Evolutionary conservation across 2,113 vertebrate genomes (phyloP).

Genomic region (Zosterops borbonicus): DNA sequence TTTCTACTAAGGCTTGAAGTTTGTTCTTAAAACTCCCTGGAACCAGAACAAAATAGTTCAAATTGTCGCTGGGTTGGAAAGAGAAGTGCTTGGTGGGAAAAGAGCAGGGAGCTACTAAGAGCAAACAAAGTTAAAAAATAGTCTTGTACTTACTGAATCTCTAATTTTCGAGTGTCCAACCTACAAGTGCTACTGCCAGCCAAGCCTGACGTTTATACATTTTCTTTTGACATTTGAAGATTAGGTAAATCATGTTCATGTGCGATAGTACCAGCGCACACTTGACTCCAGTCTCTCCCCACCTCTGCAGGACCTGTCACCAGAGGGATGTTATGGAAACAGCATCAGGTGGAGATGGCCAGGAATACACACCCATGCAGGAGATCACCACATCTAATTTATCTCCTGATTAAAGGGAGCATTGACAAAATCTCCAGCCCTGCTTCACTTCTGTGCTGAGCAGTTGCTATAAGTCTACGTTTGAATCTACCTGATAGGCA

Average conservation of each 20-base stretch:
- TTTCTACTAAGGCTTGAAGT: neutral
- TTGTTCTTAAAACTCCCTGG: neutral
- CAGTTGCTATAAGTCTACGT: neutral
- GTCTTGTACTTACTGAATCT: neutral
- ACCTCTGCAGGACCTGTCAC: neutral
- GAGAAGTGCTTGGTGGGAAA: neutral
- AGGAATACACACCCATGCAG: neutral
- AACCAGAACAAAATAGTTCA: neutral
- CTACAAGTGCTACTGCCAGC: neutral
- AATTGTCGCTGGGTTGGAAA: neutral
- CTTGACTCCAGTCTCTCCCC: neutral
- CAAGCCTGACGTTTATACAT: neutral
- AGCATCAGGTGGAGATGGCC: neutral
- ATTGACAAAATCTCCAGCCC: neutral
- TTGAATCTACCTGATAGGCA: neutral
- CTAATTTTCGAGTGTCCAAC: neutral
- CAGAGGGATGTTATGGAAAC: neutral
- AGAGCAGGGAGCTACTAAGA: neutral
- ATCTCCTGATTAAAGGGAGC: neutral
- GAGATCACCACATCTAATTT: neutral
- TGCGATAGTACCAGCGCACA: slow-evolving; percentile 1
- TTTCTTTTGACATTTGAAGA: slow-evolving; percentile 41
- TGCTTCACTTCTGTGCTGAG: neutral
- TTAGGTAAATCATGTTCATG: neutral
- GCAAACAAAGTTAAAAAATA: neutral